phyloP scores from a whole-genome alignment of 2,113 vertebrate species.

The Oceanites oceanicus region DNA sequence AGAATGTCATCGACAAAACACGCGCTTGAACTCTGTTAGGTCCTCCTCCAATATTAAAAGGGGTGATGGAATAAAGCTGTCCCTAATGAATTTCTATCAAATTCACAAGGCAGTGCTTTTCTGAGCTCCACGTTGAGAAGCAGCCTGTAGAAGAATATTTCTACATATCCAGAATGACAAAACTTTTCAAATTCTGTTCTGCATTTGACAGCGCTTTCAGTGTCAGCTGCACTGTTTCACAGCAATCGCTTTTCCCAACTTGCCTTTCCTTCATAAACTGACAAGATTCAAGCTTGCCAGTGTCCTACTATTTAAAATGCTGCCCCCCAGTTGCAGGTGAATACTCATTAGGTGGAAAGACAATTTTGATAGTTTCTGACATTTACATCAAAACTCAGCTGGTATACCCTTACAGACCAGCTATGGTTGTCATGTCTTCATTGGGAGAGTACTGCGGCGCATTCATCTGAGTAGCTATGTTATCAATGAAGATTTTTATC shows the following conservation, averaged over 20 bases:
- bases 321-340: constrained; percentile 21
- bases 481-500: background rate
- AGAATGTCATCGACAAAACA: background rate
- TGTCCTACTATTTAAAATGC: background rate
- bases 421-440: background rate
- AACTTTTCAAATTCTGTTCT: background rate
- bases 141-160: background rate
- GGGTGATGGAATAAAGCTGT: background rate
- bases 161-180: background rate
- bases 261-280: background rate
- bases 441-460: background rate
- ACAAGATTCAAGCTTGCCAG: background rate
- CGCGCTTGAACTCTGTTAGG: background rate
- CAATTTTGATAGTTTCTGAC: background rate
- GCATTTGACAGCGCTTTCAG: background rate
- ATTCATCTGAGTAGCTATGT: background rate
- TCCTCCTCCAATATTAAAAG: background rate
- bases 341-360: background rate
- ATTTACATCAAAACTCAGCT: background rate
- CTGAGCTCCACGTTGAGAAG: background rate
- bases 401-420: background rate
- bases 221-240: background rate
- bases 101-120: constrained; percentile 15
- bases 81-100: constrained; percentile 7
- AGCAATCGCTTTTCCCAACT: background rate